Evolutionary conservation across 2,797 vertebrate species (phyloP).

Genomic region (Poecilia velifera): DNA sequence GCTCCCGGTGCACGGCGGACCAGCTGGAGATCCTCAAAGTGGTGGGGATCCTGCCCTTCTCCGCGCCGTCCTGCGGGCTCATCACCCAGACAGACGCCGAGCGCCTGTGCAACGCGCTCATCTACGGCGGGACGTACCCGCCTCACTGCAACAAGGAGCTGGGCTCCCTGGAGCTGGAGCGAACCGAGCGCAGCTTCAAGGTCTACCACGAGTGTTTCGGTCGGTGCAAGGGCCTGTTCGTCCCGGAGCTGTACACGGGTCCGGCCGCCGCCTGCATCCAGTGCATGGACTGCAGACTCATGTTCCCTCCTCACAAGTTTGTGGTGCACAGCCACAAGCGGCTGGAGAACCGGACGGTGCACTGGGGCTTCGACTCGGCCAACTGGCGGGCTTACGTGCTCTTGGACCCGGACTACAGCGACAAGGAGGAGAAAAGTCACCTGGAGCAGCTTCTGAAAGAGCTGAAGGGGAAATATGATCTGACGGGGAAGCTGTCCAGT

Average conservation of each 20-base stretch:
- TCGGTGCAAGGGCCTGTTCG: constrained; percentile 93
- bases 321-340: constrained; percentile 97
- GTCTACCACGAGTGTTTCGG: constrained; percentile 97
- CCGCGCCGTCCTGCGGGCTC: constrained; percentile 94
- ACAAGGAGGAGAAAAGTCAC: constrained; percentile 87
- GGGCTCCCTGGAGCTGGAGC: constrained; percentile 85
- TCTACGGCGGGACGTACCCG: constrained; percentile 87
- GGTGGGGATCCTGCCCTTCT: constrained; percentile 94
- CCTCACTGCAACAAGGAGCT: constrained; percentile 81
- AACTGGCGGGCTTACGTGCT: constrained; percentile 97
- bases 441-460: constrained; percentile 90
- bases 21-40: constrained; percentile 97
- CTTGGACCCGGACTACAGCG: constrained; percentile 92
- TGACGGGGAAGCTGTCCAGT: constrained; percentile 79
- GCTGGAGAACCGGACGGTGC: constrained; percentile 96
- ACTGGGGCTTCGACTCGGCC: constrained; percentile 97
- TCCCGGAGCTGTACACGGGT: constrained; percentile 90
- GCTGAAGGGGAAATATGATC: constrained; percentile 92
- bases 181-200: constrained; percentile 92
- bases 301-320: constrained; percentile 95
- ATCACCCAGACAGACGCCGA: constrained; percentile 97
- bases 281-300: constrained; percentile 94
- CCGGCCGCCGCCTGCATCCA: constrained; percentile 92
- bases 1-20: constrained; percentile 94
- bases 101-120: constrained; percentile 94